Evolutionary conservation across 2,113 vertebrate species (phyloP), one percentile per base, ranked within the genome.

Genomic region (Amazona guildingii): DNA sequence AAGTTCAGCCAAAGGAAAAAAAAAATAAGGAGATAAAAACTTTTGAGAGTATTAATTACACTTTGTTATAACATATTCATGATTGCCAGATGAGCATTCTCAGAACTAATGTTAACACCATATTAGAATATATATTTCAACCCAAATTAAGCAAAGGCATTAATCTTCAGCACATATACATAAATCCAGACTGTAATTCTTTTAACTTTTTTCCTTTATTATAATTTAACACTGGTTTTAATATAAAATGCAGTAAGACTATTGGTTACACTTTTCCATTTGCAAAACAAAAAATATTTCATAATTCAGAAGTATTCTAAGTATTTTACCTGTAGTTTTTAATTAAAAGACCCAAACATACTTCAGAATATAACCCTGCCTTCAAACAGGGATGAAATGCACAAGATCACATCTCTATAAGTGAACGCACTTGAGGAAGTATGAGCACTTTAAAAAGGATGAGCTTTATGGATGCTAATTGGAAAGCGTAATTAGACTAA

Each of bases 41-140:
- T 93, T 94, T 95, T 76, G 33, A 85, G 63, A 88, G 41, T 28
- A 33, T 88, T 95, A 94, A 90, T 92, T 93, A 88, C 39, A 68
- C 35, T 84, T 88, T 83, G 44, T 29, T 86, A 86, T 92, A 95
- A 87, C 54, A 67, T 90, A 97, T 96, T 95, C 84, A 94, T 94
- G 31, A 79, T 37, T 95, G 48, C 75, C 51, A 95, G 76, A 92
- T 83, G 79, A 96, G 79, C 35, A 51, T 21, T 66, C 59, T 95
- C 92, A 86, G 72, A 96, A 94, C 72, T 92, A 91, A 94, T 93
- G 91, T 93, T 81, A 93, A 83, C 55, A 68, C 17, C 55, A 81
- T 95, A 95, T 94, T 95, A 85, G 78, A 92, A 92, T 87, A 93
- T 86, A 74, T 83, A 93, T 93, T 93, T 93, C 92, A 83, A 88